Percentiles rank a stretch among this genome's conserved stretches.
phyloP scores from a whole-genome alignment of 1,140 invertebrate species.

The Latrodectus geometricus region DNA sequence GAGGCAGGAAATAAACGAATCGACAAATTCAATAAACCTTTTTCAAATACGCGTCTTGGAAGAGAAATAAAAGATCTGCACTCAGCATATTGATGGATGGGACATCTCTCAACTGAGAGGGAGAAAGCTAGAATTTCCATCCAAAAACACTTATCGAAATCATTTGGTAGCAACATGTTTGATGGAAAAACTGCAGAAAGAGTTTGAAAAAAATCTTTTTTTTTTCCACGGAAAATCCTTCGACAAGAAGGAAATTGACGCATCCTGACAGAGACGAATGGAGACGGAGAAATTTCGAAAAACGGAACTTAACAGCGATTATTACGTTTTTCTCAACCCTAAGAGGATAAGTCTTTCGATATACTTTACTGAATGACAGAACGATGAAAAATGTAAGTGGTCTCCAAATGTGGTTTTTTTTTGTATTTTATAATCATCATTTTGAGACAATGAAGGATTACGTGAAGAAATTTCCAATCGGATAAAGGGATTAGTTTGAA shows the following conservation, averaged over 20 bases:
- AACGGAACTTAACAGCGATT: background rate
- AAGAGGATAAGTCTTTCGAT: background rate
- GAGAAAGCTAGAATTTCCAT: conserved; percentile 19
- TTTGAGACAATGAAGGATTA: no score
- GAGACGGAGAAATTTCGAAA: background rate
- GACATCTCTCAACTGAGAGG: background rate
- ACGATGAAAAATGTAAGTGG: no score
- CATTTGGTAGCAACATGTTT: background rate
- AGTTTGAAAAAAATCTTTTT: background rate
- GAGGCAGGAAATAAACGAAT: no score
- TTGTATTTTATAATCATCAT: no score
- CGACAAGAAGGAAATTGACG: background rate
- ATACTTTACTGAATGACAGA: background rate
- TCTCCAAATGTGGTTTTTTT: no score
- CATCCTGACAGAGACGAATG: conserved; percentile 7
- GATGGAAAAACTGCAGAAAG: background rate
- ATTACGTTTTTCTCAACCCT: background rate
- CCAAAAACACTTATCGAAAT: conserved; percentile 22
- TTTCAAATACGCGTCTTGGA: background rate
- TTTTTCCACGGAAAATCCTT: background rate
- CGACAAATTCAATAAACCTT: no score
- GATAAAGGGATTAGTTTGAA: no score
- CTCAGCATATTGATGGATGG: background rate
- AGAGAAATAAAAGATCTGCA: background rate
- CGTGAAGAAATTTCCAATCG: no score